Evolutionary conservation across 1,140 invertebrate genomes (phyloP).

Genomic region (Alviniconcha marisindica): DNA sequence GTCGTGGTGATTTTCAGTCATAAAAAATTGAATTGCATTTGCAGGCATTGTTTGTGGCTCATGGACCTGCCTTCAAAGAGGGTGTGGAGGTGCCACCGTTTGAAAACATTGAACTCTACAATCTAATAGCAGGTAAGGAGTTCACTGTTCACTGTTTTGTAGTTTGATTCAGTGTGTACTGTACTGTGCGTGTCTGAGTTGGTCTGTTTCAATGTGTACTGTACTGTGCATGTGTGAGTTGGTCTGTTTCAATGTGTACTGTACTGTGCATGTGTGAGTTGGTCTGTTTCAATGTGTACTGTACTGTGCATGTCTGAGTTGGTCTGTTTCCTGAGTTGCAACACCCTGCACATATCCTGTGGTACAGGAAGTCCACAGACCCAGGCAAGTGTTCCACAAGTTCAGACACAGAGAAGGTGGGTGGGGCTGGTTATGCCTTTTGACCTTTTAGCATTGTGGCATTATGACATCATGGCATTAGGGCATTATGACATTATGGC

Average conservation of each 20-base stretch:
- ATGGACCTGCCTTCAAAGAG: conserved; percentile 66
- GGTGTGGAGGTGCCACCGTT: conserved; percentile 60
- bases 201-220: not conserved
- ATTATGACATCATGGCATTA: too few relatives aligned
- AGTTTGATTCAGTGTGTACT: not conserved
- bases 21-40: not conserved
- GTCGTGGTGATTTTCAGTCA: too few relatives aligned
- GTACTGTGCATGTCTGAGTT: too few relatives aligned
- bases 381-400: too few relatives aligned
- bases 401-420: too few relatives aligned
- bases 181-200: not conserved
- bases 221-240: not conserved
- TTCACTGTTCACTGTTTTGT: not conserved
- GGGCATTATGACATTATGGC: too few relatives aligned
- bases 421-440: too few relatives aligned
- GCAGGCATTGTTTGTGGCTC: conserved; percentile 67
- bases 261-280: not conserved
- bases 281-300: too few relatives aligned
- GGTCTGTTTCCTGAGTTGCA: too few relatives aligned
- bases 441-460: too few relatives aligned
- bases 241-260: not conserved
- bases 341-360: too few relatives aligned
- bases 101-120: conserved; percentile 72
- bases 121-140: conserved; percentile 61
- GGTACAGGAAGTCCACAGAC: too few relatives aligned